phyloP scores from a whole-genome alignment of 2,797 vertebrate genomes.

The Intellagama lesueurii region DNA sequence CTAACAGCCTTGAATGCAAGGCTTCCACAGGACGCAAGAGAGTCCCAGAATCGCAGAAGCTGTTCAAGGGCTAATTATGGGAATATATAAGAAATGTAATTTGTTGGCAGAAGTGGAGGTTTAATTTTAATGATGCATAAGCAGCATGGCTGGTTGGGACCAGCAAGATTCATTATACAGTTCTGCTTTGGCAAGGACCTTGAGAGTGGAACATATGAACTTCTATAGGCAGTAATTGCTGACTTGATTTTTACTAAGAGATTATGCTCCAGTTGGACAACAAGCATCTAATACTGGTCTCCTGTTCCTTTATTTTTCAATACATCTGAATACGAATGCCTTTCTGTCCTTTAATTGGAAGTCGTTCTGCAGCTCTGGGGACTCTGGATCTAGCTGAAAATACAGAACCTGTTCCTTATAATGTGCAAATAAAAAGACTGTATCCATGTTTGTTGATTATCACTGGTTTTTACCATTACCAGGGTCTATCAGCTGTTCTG shows the following conservation, averaged over 20 bases:
- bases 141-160: slow-evolving; percentile 16
- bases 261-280: background rate
- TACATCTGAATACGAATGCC: background rate
- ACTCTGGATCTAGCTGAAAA: background rate
- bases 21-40: background rate
- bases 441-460: background rate
- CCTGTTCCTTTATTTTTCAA: background rate
- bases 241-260: slow-evolving; percentile 33
- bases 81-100: slow-evolving; percentile 25
- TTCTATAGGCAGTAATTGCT: slow-evolving; percentile 38
- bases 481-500: background rate
- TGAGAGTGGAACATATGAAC: background rate
- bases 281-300: background rate
- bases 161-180: background rate
- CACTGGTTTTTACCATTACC: background rate
- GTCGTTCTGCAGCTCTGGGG: background rate
- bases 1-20: background rate
- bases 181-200: slow-evolving; percentile 22
- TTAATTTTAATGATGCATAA: slow-evolving; percentile 43
- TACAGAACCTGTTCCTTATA: background rate
- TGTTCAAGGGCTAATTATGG: slow-evolving; percentile 38
- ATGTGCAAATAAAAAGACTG: background rate
- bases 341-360: background rate
- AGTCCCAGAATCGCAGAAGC: slow-evolving; percentile 29
- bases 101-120: slow-evolving; percentile 18